phyloP scores from a whole-genome alignment of 2,888 invertebrate species.

The Coleophora deauratella region DNA sequence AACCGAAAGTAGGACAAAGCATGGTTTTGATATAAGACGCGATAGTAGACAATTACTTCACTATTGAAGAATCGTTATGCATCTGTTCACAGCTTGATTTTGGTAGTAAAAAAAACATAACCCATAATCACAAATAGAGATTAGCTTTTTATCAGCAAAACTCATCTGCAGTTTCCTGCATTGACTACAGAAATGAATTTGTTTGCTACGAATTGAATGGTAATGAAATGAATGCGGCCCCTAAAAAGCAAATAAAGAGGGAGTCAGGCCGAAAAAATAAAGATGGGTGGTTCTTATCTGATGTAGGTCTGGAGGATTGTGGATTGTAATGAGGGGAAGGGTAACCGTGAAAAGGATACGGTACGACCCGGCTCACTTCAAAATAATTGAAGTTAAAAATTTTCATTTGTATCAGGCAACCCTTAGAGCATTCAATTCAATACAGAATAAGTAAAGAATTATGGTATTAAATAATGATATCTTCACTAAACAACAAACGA shows the following conservation, averaged over 20 bases:
- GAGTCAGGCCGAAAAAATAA: constrained; percentile 51
- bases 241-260: constrained; percentile 47
- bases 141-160: constrained; percentile 50
- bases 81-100: no score
- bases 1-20: neutral
- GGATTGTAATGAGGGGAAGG: constrained; percentile 67
- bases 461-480: no score
- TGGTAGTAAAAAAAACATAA: constrained; percentile 18
- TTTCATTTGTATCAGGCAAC: constrained; percentile 61
- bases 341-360: constrained; percentile 65
- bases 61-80: no score
- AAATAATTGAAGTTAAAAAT: constrained; percentile 73
- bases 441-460: no score
- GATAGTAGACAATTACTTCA: no score
- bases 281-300: constrained; percentile 63
- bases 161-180: constrained; percentile 53
- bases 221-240: constrained; percentile 62
- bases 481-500: no score
- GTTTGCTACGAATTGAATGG: constrained; percentile 62
- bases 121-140: constrained; percentile 50
- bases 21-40: no score
- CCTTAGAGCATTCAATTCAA: constrained; percentile 1
- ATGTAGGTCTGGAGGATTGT: constrained; percentile 64
- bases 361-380: constrained; percentile 59
- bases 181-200: constrained; percentile 55